Base-by-base conservation (phyloP, 1,140 invertebrate species). In the Lasioglossum baleicum region DNA sequence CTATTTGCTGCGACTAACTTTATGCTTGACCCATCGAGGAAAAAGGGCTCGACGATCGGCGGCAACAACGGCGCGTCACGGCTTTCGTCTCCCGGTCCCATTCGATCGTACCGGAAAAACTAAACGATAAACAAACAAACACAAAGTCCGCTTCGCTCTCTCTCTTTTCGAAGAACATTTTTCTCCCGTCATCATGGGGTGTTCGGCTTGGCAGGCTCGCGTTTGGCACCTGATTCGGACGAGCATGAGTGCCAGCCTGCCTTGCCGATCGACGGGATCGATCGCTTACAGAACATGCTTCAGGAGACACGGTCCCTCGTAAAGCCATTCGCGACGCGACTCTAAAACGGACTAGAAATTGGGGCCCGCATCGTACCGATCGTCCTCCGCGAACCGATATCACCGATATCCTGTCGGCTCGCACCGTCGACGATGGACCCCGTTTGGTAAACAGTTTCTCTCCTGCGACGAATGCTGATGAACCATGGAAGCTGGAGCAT, bases 141-240 rank as follows among this genome's bases (percentile, higher is more conserved):
- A 20, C 7, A 31, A 63, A 35, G 26, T 51, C 60, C 60, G 42
- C 40, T 40, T 44, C 40, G 13, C 20, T 2, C 44, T 10, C 40
- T 17, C 40, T 17, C 40, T 13, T 20, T 44, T 40, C 40, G 17
- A 35, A 66, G 40, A 44, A 66, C 20, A 35, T 66, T 40, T 66
- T 40, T 44, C 35, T 2, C 3, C 35, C 35, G 35, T 35, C 35
- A 5, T 35, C 35, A 5, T 35, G 2, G 31, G 31, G 31, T 35
- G 17, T 44, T 40, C 64, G 42, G 65, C 65, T 70, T n/a, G 69
- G 51, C 69, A 35, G 61, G 69, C 61, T 58, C 76, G 44, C n/a
- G 17, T 77, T 77, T 77, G 75, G 75, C 75, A 76, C 73, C 35
- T 63, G 51, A 17, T 31, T 51, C 56, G 31, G 31, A 35, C 31